Percentiles rank a stretch among this genome's conserved stretches.
Conservation (phyloP, 2,797 vertebrate genomes). For the Argentina silus region DNA sequence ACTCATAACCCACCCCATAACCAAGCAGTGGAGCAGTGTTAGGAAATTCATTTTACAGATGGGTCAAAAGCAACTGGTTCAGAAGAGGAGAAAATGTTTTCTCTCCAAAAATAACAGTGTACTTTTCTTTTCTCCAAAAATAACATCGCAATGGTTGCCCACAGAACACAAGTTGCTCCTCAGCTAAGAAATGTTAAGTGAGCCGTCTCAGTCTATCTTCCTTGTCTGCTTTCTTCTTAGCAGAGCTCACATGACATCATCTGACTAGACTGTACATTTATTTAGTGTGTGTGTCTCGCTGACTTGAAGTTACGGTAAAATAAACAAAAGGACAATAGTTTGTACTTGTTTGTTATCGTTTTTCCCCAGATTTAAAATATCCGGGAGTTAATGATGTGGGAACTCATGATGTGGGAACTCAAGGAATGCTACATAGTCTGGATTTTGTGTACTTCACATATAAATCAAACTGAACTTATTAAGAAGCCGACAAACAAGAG, state of each 20-base stretch:
- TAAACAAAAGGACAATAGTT: background rate
- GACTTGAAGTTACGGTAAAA: background rate
- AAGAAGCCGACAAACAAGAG: background rate
- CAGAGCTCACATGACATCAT: background rate
- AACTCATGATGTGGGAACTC: background rate
- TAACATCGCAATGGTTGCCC: background rate
- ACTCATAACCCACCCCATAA: background rate
- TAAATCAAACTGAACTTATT: background rate
- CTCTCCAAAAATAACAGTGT: background rate
- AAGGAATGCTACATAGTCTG: constrained; percentile 1
- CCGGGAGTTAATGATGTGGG: background rate
- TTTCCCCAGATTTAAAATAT: background rate
- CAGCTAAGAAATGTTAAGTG: constrained; percentile 5
- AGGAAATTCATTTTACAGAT: background rate
- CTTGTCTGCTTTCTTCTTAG: background rate
- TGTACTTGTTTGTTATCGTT: background rate
- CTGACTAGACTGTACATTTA: background rate
- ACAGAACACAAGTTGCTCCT: background rate
- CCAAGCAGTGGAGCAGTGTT: background rate
- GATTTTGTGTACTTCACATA: background rate
- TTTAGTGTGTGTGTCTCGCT: background rate
- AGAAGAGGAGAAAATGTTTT: background rate
- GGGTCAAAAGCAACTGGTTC: background rate
- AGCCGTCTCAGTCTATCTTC: background rate
- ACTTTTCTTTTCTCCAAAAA: background rate